phyloP scores from a whole-genome alignment of 2,113 vertebrate genomes.

The Boulengeromyrus knoepffleri region DNA sequence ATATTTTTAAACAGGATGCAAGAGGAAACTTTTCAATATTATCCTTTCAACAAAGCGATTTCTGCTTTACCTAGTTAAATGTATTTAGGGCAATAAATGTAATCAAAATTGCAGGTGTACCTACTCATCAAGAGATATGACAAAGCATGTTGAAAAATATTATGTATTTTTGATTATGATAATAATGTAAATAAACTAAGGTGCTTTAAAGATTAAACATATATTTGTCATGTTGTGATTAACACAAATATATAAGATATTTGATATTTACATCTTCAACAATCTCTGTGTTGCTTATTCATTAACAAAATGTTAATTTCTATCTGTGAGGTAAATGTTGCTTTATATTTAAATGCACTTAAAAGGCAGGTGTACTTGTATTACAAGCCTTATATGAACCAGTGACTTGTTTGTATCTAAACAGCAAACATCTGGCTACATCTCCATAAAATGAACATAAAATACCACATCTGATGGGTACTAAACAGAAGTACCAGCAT shows the following conservation, averaged over 20 bases:
- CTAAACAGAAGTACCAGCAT: not conserved
- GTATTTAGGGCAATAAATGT: constrained; percentile 29
- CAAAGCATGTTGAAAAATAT: constrained; percentile 37
- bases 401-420: not conserved
- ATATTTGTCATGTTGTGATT: constrained; percentile 32
- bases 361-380: not conserved
- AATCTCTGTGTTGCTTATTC: not conserved
- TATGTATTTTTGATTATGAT: constrained; percentile 48
- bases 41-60: constrained; percentile 39
- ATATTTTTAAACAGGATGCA: constrained; percentile 38
- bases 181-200: constrained; percentile 65
- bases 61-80: constrained; percentile 31
- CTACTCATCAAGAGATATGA: constrained; percentile 40
- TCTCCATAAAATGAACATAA: not conserved
- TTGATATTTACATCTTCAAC: not conserved
- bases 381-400: not conserved
- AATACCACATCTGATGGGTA: not conserved
- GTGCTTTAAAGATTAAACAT: constrained; percentile 41
- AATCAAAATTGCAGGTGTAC: constrained; percentile 41
- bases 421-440: not conserved
- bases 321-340: not conserved
- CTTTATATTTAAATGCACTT: not conserved
- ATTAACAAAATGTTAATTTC: not conserved
- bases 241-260: constrained; percentile 12
- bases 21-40: constrained; percentile 45